Conservation (phyloP, 1,140 invertebrate genomes). For the roundworm (Caenorhabditis elegans) region WBcel235 BX284603.4:10218501-10219000, state of each 20-base stretch:
- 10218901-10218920: too few species aligned
- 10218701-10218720: not conserved
- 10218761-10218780: not conserved
- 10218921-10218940: not conserved
- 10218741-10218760: not conserved
- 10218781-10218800: not conserved
- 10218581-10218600: not conserved
- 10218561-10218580: not conserved
- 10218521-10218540: not conserved
- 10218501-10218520: constrained; percentile 34
- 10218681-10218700: too few species aligned
- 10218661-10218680: too few species aligned
- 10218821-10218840: too few species aligned
- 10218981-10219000: constrained; percentile 50
- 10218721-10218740: not conserved
- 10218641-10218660: not conserved
- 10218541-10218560: not conserved
- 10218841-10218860: too few species aligned
- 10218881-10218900: too few species aligned
- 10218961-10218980: not conserved
- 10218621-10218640: not conserved
- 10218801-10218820: constrained; percentile 6
- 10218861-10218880: too few species aligned
- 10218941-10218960: constrained; percentile 21
- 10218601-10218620: not conserved